Conservation (phyloP, 2,888 invertebrate species). For the Drosophila ezoana region DNA sequence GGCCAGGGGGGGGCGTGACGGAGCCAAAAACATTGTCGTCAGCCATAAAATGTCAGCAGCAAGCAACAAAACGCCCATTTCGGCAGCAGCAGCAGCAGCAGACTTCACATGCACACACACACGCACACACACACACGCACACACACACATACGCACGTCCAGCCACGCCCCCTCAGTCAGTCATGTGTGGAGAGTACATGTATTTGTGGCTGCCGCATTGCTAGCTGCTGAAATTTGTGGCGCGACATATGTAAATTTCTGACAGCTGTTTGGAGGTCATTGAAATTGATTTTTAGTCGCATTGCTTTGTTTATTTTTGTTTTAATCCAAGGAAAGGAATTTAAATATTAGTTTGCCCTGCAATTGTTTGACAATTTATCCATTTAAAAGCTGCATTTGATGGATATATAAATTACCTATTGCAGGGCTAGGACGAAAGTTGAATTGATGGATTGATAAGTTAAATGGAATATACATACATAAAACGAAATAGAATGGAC, state of each 20-base stretch:
- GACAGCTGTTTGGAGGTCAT: conserved; percentile 67
- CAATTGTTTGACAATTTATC: background rate
- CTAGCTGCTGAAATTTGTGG: conserved; percentile 32
- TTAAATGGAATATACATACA: too few relatives aligned
- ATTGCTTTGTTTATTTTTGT: background rate
- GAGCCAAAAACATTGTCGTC: conserved; percentile 69
- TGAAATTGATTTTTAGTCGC: conserved; percentile 61
- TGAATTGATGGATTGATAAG: too few relatives aligned
- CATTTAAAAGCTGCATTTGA: background rate
- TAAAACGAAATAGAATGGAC: too few relatives aligned
- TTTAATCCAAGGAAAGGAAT: conserved; percentile 5
- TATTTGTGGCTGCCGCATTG: conserved; percentile 48
- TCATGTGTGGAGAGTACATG: conserved; percentile 31
- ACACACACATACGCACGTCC: conserved; percentile 11
- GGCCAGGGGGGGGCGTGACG: conserved; percentile 23
- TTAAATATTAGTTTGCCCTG: background rate
- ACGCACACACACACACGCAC: conserved; percentile 15
- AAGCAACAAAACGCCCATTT: conserved; percentile 76
- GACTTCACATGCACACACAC: conserved; percentile 45
- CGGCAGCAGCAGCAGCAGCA: conserved; percentile 37
- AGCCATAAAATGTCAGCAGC: conserved; percentile 74
- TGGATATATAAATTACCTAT: background rate
- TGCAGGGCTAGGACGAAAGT: too few relatives aligned
- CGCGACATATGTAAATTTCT: conserved; percentile 70
- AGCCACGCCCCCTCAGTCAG: conserved; percentile 57